phyloP scores from a whole-genome alignment of 2,888 invertebrate species.

The Furcula furcula region DNA sequence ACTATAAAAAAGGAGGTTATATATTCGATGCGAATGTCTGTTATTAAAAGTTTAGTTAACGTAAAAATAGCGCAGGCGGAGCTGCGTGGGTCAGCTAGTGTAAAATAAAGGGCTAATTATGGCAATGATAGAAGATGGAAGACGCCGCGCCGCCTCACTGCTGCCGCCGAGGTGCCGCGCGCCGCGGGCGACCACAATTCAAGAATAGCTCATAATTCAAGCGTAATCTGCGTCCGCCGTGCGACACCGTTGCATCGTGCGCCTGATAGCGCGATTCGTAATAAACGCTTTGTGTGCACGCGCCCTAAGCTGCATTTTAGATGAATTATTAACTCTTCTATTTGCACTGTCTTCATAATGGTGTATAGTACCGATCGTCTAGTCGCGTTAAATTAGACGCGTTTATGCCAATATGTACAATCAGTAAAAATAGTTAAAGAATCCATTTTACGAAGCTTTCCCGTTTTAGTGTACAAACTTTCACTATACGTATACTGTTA shows the following conservation, averaged over 20 bases:
- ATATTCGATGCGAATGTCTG: no score
- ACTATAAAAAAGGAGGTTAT: no score
- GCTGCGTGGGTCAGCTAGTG: no score
- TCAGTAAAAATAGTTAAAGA: no score
- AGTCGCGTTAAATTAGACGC: no score
- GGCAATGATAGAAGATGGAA: slow-evolving; percentile 30
- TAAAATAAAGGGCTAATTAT: slow-evolving; percentile 36
- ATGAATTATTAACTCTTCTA: slow-evolving; percentile 46
- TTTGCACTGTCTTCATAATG: slow-evolving; percentile 7
- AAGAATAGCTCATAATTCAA: slow-evolving; percentile 66
- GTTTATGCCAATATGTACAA: no score
- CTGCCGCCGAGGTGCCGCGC: slow-evolving; percentile 14
- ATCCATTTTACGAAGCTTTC: no score
- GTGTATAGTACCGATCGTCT: not conserved
- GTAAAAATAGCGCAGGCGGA: no score
- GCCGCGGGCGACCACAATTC: slow-evolving; percentile 56
- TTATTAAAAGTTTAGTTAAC: no score
- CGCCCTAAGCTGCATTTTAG: slow-evolving; percentile 44
- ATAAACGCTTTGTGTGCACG: slow-evolving; percentile 46
- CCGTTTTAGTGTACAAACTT: no score
- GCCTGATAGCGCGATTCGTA: slow-evolving; percentile 53
- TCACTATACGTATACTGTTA: no score
- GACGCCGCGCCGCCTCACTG: slow-evolving; percentile 22
- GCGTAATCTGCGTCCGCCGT: slow-evolving; percentile 56
- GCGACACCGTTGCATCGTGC: slow-evolving; percentile 63